phyloP scores from a whole-genome alignment of 2,888 invertebrate species.

The Vesta saturnalis region DNA sequence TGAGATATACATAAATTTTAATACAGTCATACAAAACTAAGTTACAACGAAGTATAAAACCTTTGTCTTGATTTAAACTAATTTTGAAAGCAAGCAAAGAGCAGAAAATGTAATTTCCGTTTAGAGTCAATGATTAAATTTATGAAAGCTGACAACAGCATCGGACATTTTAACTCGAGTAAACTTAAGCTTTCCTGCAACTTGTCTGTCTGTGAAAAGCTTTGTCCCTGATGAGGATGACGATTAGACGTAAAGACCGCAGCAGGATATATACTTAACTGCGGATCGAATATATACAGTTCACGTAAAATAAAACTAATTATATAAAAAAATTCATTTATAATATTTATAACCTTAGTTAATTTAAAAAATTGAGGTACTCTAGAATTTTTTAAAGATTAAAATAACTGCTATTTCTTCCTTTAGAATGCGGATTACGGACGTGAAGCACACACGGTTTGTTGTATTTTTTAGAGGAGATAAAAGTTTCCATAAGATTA shows the following conservation, averaged over 20 bases:
- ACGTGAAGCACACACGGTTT: no score
- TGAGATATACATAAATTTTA: neutral
- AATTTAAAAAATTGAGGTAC: no score
- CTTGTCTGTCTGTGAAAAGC: slow-evolving; percentile 43
- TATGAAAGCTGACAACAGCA: slow-evolving; percentile 51
- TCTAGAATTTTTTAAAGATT: no score
- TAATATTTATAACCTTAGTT: no score
- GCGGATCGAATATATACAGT: slow-evolving; percentile 15
- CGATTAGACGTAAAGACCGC: slow-evolving; percentile 38
- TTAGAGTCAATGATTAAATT: slow-evolving; percentile 50
- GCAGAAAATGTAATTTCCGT: slow-evolving; percentile 49
- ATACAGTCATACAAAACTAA: neutral
- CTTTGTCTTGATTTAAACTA: slow-evolving; percentile 18
- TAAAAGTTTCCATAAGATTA: neutral
- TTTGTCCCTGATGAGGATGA: slow-evolving; percentile 41
- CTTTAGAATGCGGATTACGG: no score
- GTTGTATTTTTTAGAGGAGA: neutral
- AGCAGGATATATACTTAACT: slow-evolving; percentile 39
- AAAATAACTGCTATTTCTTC: no score
- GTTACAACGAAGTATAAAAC: neutral
- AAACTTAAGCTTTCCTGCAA: slow-evolving; percentile 45
- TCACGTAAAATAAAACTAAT: neutral
- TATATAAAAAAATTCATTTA: no score
- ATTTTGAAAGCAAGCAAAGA: slow-evolving; percentile 23
- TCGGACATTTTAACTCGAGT: slow-evolving; percentile 47